Evolutionary conservation across 2,113 vertebrate genomes (phyloP), one percentile per base, ranked within the genome.

Genomic region (Crotophaga sulcirostris): DNA sequence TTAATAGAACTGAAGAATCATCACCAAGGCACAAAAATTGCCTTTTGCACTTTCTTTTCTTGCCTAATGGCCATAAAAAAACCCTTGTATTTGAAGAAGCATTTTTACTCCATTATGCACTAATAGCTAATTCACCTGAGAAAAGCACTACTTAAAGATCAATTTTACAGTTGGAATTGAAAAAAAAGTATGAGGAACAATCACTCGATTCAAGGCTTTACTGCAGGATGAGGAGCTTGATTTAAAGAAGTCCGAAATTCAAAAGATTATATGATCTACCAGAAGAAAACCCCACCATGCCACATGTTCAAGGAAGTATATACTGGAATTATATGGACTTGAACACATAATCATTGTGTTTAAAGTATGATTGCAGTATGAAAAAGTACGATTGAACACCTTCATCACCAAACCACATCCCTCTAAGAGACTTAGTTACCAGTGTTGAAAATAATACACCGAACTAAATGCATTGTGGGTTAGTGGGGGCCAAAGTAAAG

Each of bases 311-410:
- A 11, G 52, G 73, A 38, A 40, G 33, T 23, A 52, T 45, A 0
- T 0, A 9, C 11, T 42, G 47, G 13, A 64, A 3, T 18, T 6
- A 0, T 0, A 10, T 0, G 26, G 67, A 11, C 14, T 11, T 1
- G 3, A n/a, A 11, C 1, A 51, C 25, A 13, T 3, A 54, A 47
- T 1, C 70, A 21, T 1, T 38, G 33, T 45, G 40, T 42, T 42
- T 42, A 42, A 42, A 42, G 40, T 42, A 42, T 13, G 13, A 42
- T 42, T 42, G 40, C 40, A 13, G 10, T 42, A 42, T 42, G 40
- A 42, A 42, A 13, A 42, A 42, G 40, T 42, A 42, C 13, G 40
- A 42, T 42, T 42, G 21, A 13, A 10, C 36, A 33, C 12, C 45
- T 45, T 49, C 34, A 23, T 2, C 19, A 6, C 8, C 81, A n/a